Evolutionary conservation across 2,888 invertebrate genomes (phyloP).

Genomic region (Idaea aversata): DNA sequence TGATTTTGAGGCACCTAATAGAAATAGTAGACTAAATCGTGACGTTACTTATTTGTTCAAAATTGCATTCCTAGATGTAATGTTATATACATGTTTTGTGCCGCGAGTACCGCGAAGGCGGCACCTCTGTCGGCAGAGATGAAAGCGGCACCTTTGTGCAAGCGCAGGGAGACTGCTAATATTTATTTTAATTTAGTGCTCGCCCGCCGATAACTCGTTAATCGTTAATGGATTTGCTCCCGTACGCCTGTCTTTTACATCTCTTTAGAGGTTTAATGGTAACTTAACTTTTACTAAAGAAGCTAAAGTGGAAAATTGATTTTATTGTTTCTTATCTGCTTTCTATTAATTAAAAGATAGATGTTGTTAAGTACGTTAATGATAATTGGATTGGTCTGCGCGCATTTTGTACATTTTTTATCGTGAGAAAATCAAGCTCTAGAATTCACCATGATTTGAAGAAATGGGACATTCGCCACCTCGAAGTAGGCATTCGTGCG

Average conservation of each 20-base stretch:
- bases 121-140: constrained; percentile 75
- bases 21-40: not conserved
- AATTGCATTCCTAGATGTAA: not conserved
- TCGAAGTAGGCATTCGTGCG: too few species aligned
- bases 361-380: too few species aligned
- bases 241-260: constrained; percentile 38
- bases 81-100: constrained; percentile 2
- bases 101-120: constrained; percentile 44
- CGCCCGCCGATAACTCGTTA: constrained; percentile 70
- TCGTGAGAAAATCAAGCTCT: not conserved
- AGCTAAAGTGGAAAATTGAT: constrained; percentile 9
- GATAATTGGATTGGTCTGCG: too few species aligned
- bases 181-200: constrained; percentile 80
- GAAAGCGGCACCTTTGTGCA: constrained; percentile 64
- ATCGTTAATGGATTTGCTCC: constrained; percentile 76
- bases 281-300: constrained; percentile 19
- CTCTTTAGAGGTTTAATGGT: constrained; percentile 30
- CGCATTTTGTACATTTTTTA: too few species aligned
- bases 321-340: not conserved
- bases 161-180: constrained; percentile 70
- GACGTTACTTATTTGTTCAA: not conserved
- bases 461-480: too few species aligned
- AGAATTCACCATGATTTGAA: too few species aligned
- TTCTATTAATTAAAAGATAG: not conserved
- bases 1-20: not conserved